Evolutionary conservation across 92 coral and sea anemone genomes (phyloP).

Genomic region (Epizoanthus ramosus): DNA sequence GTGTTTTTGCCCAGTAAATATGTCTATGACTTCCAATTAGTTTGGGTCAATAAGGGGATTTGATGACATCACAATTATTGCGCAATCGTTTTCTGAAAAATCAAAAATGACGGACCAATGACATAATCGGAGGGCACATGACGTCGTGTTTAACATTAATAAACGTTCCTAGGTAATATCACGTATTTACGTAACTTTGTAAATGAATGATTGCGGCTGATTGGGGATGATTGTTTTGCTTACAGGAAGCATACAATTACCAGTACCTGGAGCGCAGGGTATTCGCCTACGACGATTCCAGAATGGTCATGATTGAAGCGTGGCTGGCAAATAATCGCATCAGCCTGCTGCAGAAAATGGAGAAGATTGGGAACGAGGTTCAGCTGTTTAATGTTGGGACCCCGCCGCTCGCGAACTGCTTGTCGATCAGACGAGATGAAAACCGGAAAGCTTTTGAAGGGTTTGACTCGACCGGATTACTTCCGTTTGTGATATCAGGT

Average conservation of each 20-base stretch:
- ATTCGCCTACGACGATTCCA: conserved; percentile 28
- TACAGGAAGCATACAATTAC: conserved; percentile 25
- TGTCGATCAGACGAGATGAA: conserved; percentile 12
- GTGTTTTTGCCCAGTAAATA: too few relatives aligned
- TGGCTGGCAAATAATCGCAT: conserved; percentile 35
- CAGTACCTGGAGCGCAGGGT: conserved; percentile 23
- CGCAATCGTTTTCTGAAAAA: too few relatives aligned
- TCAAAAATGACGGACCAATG: too few relatives aligned
- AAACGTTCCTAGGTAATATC: too few relatives aligned
- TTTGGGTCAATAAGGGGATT: too few relatives aligned
- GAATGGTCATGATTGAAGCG: conserved; percentile 27
- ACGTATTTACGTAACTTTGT: too few relatives aligned
- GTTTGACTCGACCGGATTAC: conserved; percentile 22
- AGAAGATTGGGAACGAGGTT: conserved; percentile 32
- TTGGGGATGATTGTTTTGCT: background rate
- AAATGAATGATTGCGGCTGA: too few relatives aligned
- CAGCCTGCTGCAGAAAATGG: conserved; percentile 35
- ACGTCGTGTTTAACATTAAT: too few relatives aligned
- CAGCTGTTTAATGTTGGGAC: conserved; percentile 15
- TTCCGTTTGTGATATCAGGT: conserved; percentile 33
- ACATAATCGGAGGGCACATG: too few relatives aligned
- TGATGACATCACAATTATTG: too few relatives aligned
- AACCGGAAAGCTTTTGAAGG: conserved; percentile 22
- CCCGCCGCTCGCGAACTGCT: conserved; percentile 23
- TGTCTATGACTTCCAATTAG: too few relatives aligned